Conservation (phyloP, 2,113 vertebrate species). For the Hylia prasina region DNA sequence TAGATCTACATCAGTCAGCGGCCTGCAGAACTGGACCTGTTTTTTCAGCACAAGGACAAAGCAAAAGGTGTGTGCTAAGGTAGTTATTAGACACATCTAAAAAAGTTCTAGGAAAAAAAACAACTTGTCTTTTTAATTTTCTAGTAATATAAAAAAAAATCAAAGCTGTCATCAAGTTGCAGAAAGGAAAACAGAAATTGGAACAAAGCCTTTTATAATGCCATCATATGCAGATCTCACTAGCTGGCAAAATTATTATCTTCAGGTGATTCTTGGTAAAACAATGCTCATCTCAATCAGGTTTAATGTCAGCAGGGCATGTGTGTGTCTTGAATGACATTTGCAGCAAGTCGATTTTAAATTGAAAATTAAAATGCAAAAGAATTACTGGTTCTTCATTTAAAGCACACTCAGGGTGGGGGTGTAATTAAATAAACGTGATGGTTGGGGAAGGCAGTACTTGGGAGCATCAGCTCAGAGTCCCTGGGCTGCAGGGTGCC, state of each 20-base stretch:
- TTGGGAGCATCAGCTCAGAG: neutral
- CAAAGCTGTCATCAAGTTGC: neutral
- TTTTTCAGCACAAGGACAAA: neutral
- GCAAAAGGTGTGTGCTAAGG: neutral
- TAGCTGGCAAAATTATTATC: neutral
- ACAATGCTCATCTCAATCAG: neutral
- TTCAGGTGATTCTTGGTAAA: neutral
- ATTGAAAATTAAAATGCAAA: neutral
- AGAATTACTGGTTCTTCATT: neutral
- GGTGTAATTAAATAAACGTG: neutral
- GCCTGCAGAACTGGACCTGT: neutral
- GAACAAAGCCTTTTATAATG: neutral
- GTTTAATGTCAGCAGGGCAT: neutral
- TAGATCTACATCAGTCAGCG: neutral
- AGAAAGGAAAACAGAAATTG: neutral
- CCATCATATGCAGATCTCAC: neutral
- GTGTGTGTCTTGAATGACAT: neutral
- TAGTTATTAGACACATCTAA: neutral
- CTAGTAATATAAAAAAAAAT: neutral
- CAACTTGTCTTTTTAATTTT: neutral
- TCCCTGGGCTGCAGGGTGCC: too few species aligned
- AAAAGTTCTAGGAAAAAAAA: neutral
- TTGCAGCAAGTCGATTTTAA: neutral
- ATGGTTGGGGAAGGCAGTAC: neutral
- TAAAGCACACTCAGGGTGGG: neutral